Percentiles rank a stretch among this genome's conserved stretches.
Evolutionary conservation across 2,797 vertebrate species (phyloP).

Genomic region (Squalus acanthias): DNA sequence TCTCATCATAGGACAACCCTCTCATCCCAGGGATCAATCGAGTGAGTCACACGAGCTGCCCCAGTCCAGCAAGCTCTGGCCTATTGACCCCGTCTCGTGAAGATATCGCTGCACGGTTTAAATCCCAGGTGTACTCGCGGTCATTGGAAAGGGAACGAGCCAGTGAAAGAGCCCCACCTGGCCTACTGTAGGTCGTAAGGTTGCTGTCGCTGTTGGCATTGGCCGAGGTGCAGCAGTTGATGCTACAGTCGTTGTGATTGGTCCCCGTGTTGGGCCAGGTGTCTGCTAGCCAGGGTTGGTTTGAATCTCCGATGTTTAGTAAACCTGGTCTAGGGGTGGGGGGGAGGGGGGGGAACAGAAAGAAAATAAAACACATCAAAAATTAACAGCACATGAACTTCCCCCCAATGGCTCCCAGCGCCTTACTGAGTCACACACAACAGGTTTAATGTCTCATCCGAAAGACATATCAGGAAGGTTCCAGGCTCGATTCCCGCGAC

Average conservation of each 20-base stretch:
- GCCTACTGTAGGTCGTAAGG: conserved; percentile 91
- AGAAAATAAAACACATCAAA: not conserved
- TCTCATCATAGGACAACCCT: too few relatives aligned
- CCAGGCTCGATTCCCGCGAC: not conserved
- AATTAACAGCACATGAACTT: not conserved
- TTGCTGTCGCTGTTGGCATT: conserved; percentile 95
- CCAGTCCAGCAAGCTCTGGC: too few relatives aligned
- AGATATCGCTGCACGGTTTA: too few relatives aligned
- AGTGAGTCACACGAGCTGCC: too few relatives aligned
- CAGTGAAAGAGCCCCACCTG: conserved; percentile 66
- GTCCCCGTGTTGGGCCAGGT: conserved; percentile 97
- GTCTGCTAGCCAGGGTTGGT: conserved; percentile 94
- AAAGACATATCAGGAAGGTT: not conserved
- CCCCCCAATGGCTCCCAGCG: too few relatives aligned
- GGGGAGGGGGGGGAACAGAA: conserved; percentile 33
- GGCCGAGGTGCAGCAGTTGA: conserved; percentile 91
- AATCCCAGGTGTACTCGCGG: not conserved
- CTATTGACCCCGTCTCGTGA: too few relatives aligned
- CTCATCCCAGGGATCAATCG: too few relatives aligned
- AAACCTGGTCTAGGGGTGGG: conserved; percentile 76
- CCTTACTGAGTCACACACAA: not conserved
- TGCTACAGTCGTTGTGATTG: conserved; percentile 94
- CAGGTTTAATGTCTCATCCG: not conserved
- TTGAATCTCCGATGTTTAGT: conserved; percentile 88
- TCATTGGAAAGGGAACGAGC: not conserved